Percentiles rank a stretch among this genome's conserved stretches.
These are phyloP conservation scores for Pristionchus arcanus DNA, from an alignment of 2,888 invertebrate species.

Conservation along the genomic window DNA sequence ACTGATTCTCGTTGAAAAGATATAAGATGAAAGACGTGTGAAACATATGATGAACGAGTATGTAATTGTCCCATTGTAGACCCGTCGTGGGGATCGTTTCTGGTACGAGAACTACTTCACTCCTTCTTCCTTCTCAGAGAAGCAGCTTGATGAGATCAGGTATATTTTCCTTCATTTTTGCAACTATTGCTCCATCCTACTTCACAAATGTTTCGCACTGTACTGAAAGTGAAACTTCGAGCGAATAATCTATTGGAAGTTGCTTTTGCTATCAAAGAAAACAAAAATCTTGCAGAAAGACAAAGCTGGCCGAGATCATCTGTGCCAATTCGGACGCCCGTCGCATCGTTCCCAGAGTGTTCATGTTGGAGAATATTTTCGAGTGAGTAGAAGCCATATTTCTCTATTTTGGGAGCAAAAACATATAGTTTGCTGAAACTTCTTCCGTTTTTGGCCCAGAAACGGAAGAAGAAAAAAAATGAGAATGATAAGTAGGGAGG, in stretches of 20 bases:
- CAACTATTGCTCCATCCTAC: too few relatives aligned
- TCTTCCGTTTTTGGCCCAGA: too few relatives aligned
- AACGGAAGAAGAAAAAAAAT: too few relatives aligned
- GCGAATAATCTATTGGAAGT: conserved; percentile 5
- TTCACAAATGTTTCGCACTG: too few relatives aligned
- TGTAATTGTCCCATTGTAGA: conserved; percentile 58
- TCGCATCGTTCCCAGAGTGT: conserved; percentile 67
- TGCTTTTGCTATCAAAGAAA: not conserved
- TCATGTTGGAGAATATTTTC: conserved; percentile 71
- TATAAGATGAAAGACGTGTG: too few relatives aligned
- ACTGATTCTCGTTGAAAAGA: not conserved
- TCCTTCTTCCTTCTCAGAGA: conserved; percentile 71
- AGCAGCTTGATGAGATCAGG: conserved; percentile 71
- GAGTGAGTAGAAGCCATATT: too few relatives aligned
- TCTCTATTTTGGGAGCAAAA: too few relatives aligned
- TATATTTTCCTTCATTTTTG: conserved; percentile 54
- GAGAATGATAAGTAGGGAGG: too few relatives aligned
- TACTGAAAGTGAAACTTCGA: not conserved
- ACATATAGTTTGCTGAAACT: too few relatives aligned
- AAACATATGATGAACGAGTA: too few relatives aligned
- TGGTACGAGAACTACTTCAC: conserved; percentile 80
- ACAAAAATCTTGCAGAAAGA: conserved; percentile 52
- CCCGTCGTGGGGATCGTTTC: conserved; percentile 76
- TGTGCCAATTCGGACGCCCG: conserved; percentile 73
- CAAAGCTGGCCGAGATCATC: conserved; percentile 61